These are phyloP conservation scores for Cyprinodon tularosa DNA, from an alignment of 2,113 vertebrate genomes.

Conservation along the genomic window DNA sequence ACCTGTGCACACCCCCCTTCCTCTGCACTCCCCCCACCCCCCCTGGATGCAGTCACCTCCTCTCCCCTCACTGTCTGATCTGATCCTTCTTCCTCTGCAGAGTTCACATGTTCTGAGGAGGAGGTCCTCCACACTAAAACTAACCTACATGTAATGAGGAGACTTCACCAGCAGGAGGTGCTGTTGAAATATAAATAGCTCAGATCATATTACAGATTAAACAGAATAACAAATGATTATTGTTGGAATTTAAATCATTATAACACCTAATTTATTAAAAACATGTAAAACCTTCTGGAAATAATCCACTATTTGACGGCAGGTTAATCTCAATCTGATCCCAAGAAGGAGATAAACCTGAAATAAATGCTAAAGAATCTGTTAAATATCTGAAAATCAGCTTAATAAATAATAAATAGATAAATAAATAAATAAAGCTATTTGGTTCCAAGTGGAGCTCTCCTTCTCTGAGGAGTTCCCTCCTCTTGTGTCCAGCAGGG, in stretches of 20 bases:
- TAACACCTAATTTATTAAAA: too few species aligned
- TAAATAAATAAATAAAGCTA: too few species aligned
- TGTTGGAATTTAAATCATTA: too few species aligned
- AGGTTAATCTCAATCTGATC: too few species aligned
- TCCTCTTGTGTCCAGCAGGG: too few species aligned
- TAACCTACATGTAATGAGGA: not conserved
- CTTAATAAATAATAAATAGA: too few species aligned
- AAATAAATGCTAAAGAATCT: not conserved
- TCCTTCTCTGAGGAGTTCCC: too few species aligned
- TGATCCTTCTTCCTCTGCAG: not conserved
- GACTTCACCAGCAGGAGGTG: conserved; percentile 29
- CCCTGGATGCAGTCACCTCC: not conserved
- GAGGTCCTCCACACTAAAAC: not conserved
- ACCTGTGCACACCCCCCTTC: conserved; percentile 20
- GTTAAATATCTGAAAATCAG: not conserved
- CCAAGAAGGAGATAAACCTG: not conserved
- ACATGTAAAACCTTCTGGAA: too few species aligned
- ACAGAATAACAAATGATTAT: too few species aligned
- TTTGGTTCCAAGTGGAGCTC: too few species aligned
- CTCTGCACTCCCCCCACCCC: not conserved
- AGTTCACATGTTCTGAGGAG: too few species aligned
- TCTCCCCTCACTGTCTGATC: not conserved
- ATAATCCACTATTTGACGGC: too few species aligned
- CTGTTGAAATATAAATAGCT: not conserved
- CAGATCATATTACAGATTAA: not conserved